These are phyloP conservation scores for Strix aluco DNA, from an alignment of 2,113 vertebrate genomes.

Conservation along the genomic window DNA sequence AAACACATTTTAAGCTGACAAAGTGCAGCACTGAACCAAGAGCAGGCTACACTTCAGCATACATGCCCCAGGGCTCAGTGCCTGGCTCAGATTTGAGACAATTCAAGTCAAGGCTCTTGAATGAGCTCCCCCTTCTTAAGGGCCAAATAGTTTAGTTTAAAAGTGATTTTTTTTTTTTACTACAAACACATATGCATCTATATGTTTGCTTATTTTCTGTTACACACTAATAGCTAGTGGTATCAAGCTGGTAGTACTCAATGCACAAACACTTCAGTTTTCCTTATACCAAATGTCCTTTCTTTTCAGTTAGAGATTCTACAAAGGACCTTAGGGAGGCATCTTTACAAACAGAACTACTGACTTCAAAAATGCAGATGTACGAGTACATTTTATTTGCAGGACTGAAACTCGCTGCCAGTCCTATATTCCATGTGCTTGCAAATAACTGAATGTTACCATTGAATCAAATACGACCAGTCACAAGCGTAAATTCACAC, in stretches of 20 bases:
- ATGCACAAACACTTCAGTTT: neutral
- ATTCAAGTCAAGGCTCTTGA: neutral
- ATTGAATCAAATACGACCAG: fast-evolving
- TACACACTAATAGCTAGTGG: fast-evolving
- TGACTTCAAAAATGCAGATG: fast-evolving
- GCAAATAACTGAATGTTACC: neutral
- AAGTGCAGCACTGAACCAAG: neutral
- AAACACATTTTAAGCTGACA: neutral
- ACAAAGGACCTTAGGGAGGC: neutral
- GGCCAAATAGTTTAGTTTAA: neutral
- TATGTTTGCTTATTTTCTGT: neutral
- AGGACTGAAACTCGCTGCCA: neutral
- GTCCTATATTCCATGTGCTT: neutral
- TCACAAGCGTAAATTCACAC: neutral
- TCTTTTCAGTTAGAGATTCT: neutral
- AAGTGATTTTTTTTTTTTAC: neutral
- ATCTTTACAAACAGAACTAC: neutral
- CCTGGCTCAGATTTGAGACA: neutral
- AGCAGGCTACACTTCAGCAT: neutral
- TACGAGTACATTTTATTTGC: fast-evolving
- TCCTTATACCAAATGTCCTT: neutral
- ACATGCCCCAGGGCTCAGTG: neutral
- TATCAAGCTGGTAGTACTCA: neutral
- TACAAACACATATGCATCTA: fast-evolving
- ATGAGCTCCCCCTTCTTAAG: neutral